phyloP scores from a whole-genome alignment of 2,797 vertebrate species.

The Cetoscarus ocellatus region DNA sequence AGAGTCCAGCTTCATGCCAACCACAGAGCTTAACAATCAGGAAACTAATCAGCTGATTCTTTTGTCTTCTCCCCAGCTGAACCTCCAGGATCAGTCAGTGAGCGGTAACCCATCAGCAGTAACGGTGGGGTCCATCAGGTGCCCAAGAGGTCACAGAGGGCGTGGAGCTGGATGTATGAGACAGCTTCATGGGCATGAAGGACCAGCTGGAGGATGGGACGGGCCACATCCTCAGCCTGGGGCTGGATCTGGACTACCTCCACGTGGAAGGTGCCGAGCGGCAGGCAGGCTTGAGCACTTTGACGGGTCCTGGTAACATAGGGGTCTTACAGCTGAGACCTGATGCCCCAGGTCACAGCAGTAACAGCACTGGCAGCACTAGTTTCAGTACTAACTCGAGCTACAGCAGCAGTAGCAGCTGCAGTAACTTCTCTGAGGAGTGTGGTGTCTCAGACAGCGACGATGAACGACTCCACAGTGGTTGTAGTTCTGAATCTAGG shows the following conservation, averaged over 20 bases:
- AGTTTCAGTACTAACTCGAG: slow-evolving; percentile 53
- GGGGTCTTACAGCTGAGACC: slow-evolving; percentile 74
- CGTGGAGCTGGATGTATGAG: slow-evolving; percentile 90
- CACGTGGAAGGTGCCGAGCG: slow-evolving; percentile 89
- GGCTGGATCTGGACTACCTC: slow-evolving; percentile 91
- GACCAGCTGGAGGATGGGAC: slow-evolving; percentile 92
- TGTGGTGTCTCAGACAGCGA: slow-evolving; percentile 91
- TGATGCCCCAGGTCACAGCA: slow-evolving; percentile 73
- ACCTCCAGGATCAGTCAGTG: slow-evolving; percentile 21
- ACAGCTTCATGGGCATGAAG: slow-evolving; percentile 98
- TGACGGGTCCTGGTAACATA: slow-evolving; percentile 81
- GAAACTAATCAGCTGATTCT: not conserved
- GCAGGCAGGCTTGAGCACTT: slow-evolving; percentile 81
- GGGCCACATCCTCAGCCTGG: slow-evolving; percentile 86
- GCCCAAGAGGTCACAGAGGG: slow-evolving; percentile 78
- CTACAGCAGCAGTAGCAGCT: slow-evolving; percentile 70
- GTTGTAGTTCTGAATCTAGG: slow-evolving; percentile 43
- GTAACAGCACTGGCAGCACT: slow-evolving; percentile 80
- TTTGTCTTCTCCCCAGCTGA: slow-evolving; percentile 43
- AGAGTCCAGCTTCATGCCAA: no score
- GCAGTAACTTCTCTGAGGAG: slow-evolving; percentile 86
- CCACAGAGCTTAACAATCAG: no score
- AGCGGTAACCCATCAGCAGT: slow-evolving; percentile 58
- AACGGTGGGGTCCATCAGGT: slow-evolving; percentile 86
- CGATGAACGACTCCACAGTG: slow-evolving; percentile 83